A percentile compares a stretch with the other conserved stretches of the same genome.
Conservation (phyloP, 2,888 invertebrate genomes). For the Flabesymbios commensalis region DNA sequence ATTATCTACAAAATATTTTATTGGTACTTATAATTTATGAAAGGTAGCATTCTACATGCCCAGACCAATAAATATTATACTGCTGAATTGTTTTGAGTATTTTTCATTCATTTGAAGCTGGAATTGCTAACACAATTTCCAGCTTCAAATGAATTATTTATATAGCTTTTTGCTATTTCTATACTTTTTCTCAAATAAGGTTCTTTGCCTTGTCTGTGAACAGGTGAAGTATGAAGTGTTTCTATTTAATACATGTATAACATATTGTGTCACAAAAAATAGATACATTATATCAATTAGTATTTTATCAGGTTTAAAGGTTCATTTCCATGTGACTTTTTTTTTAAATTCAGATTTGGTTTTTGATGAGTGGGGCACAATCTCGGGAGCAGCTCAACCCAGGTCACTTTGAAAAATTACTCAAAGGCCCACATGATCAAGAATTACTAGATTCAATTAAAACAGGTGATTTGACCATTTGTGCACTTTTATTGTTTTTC, state of each 20-base stretch:
- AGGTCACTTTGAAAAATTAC: constrained; percentile 13
- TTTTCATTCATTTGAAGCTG: too few relatives aligned
- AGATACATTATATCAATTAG: background rate
- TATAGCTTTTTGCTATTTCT: too few relatives aligned
- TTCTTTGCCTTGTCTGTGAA: too few relatives aligned
- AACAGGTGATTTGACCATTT: constrained; percentile 10
- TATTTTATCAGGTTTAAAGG: background rate
- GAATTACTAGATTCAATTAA: constrained; percentile 22
- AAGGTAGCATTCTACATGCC: too few relatives aligned
- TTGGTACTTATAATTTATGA: too few relatives aligned
- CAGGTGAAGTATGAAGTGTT: too few relatives aligned
- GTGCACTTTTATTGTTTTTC: background rate
- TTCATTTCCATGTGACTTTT: background rate
- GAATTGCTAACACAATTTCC: too few relatives aligned
- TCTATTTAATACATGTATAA: background rate
- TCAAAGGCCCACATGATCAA: constrained; percentile 11
- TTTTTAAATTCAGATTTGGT: constrained; percentile 68
- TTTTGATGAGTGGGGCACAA: constrained; percentile 82
- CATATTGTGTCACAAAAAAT: background rate
- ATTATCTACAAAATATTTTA: too few relatives aligned
- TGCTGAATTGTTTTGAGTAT: too few relatives aligned
- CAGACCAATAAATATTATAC: too few relatives aligned
- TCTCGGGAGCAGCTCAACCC: constrained; percentile 66
- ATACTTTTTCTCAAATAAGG: too few relatives aligned
- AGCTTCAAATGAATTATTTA: too few relatives aligned